A percentile compares a stretch with the other conserved stretches of the same genome.
Conservation (phyloP, 2,113 vertebrate species). For the Pterocles burchelli region DNA sequence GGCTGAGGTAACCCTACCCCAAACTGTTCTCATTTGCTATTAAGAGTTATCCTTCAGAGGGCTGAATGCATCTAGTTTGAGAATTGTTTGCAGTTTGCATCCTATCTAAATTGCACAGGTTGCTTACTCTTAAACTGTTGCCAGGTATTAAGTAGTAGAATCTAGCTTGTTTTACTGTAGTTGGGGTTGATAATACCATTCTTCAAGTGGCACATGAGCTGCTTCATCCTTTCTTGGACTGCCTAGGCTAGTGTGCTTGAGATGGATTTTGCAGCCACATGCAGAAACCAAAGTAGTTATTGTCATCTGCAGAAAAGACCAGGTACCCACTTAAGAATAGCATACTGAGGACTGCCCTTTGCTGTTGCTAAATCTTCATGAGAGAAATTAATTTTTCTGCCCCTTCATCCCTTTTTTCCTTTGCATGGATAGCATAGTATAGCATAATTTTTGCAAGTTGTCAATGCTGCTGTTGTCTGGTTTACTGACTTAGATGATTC, state of each 20-base stretch:
- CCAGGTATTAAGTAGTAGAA: background rate
- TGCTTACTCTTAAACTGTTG: background rate
- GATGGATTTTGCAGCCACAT: background rate
- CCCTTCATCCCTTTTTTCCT: background rate
- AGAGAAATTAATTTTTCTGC: background rate
- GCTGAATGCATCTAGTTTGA: background rate
- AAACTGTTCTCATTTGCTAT: background rate
- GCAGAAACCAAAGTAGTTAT: background rate
- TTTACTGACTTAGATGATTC: background rate
- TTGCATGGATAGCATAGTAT: background rate
- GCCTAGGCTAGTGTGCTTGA: background rate
- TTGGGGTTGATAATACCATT: background rate
- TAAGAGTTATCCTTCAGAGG: background rate
- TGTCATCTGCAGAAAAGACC: background rate
- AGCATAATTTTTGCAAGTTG: background rate
- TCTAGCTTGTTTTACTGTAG: background rate
- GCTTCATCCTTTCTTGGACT: background rate
- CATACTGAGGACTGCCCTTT: background rate
- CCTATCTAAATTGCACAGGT: background rate
- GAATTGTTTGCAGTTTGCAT: background rate
- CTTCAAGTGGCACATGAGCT: fast-evolving
- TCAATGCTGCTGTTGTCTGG: background rate
- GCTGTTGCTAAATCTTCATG: background rate
- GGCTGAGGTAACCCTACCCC: background rate
- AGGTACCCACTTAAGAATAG: background rate